phyloP scores from a whole-genome alignment of 2,888 invertebrate species.

The Muschampia plurimacula region DNA sequence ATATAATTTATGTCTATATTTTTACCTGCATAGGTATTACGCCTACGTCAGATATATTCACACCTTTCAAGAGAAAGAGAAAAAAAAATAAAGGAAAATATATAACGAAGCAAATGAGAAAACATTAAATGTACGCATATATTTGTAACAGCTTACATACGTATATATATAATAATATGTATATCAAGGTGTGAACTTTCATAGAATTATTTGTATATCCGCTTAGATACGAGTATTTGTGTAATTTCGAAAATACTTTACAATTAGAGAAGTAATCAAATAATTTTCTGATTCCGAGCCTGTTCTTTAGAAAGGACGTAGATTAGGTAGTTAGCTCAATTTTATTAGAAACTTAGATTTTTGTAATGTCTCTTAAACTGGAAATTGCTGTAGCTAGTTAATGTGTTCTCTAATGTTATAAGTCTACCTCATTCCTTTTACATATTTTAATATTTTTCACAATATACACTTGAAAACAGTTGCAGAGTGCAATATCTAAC shows the following conservation, averaged over 20 bases:
- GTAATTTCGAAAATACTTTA: constrained; percentile 6
- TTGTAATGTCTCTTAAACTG: constrained; percentile 18
- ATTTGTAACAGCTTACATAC: constrained; percentile 9
- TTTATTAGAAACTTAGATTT: constrained; percentile 17
- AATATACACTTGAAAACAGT: neutral
- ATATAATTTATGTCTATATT: no score
- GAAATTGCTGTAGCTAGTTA: neutral
- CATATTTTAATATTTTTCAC: constrained; percentile 12
- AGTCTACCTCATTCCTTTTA: constrained; percentile 27
- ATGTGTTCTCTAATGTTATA: constrained; percentile 8
- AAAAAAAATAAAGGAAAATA: neutral
- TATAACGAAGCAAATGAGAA: neutral
- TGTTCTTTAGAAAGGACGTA: constrained; percentile 35
- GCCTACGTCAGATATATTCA: no score
- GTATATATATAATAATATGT: neutral
- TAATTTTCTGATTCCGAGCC: constrained; percentile 35
- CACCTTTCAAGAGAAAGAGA: no score
- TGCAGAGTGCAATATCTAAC: neutral
- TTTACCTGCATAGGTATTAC: no score
- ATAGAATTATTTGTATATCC: neutral
- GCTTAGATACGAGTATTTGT: constrained; percentile 6
- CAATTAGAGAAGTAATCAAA: constrained; percentile 22
- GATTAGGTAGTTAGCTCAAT: constrained; percentile 35
- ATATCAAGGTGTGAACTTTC: neutral
- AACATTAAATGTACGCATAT: neutral